Conservation (phyloP, 2,888 invertebrate genomes). For the Morpho deidamia region DNA sequence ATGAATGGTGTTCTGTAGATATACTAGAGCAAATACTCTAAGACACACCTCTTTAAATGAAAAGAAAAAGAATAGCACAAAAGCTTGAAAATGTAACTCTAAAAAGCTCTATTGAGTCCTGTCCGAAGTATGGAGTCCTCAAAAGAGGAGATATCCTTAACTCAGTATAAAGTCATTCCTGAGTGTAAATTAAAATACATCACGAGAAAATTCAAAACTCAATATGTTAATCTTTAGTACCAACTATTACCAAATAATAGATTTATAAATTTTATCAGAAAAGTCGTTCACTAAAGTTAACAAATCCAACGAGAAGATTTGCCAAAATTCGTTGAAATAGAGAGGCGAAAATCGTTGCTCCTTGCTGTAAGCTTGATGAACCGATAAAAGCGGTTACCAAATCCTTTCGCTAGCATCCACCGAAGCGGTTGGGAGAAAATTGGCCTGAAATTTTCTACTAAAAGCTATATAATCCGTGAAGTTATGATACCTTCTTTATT, state of each 20-base stretch:
- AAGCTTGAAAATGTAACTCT: too few relatives aligned
- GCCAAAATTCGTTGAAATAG: not conserved
- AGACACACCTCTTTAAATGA: too few relatives aligned
- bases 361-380: conserved; percentile 1
- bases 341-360: not conserved
- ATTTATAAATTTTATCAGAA: not conserved
- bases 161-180: too few relatives aligned
- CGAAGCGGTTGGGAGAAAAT: not conserved
- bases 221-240: too few relatives aligned
- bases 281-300: not conserved
- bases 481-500: not conserved
- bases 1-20: too few relatives aligned
- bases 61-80: too few relatives aligned
- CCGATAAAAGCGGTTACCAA: conserved; percentile 5
- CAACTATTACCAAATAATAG: not conserved
- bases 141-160: too few relatives aligned
- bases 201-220: too few relatives aligned
- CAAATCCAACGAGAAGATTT: not conserved
- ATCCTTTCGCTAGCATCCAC: not conserved
- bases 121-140: too few relatives aligned
- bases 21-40: too few relatives aligned
- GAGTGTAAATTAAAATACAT: too few relatives aligned
- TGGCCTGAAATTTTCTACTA: not conserved
- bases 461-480: not conserved
- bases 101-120: too few relatives aligned